These are phyloP conservation scores for Thereva nobilitata DNA, from an alignment of 2,888 invertebrate species.

Conservation along the genomic window DNA sequence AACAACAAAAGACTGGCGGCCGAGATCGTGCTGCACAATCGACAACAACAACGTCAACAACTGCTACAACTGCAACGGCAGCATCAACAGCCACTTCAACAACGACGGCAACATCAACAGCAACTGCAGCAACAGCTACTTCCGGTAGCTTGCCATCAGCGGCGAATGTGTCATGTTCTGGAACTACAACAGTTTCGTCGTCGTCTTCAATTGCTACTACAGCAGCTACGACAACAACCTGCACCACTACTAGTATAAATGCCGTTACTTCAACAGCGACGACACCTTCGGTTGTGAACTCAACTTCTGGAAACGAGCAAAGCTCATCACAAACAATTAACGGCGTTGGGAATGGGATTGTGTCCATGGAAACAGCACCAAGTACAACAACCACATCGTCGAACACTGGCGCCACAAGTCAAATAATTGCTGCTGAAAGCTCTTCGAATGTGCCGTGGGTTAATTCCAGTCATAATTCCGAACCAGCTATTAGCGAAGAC, in stretches of 20 bases:
- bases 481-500: constrained; percentile 37
- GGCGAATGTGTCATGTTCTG: constrained; percentile 44
- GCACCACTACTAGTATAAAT: constrained; percentile 35
- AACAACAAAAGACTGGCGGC: constrained; percentile 67
- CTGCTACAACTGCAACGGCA: constrained; percentile 45
- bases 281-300: constrained; percentile 41
- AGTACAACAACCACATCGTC: constrained; percentile 3
- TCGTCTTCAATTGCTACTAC: constrained; percentile 48
- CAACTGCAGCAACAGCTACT: constrained; percentile 44
- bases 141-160: constrained; percentile 40
- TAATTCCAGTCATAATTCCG: constrained; percentile 29
- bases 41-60: constrained; percentile 37
- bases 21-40: constrained; percentile 50
- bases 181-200: constrained; percentile 37
- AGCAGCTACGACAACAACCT: constrained; percentile 39
- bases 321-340: constrained; percentile 21
- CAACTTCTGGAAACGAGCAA: constrained; percentile 38
- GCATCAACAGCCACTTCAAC: constrained; percentile 45
- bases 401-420: neutral
- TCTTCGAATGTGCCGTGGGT: constrained; percentile 17
- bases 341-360: constrained; percentile 22
- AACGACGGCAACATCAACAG: constrained; percentile 47
- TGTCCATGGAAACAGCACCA: constrained; percentile 14
- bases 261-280: constrained; percentile 40
- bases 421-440: neutral